phyloP scores from a whole-genome alignment of 2,113 vertebrate species.

The Oreocharis arfaki region DNA sequence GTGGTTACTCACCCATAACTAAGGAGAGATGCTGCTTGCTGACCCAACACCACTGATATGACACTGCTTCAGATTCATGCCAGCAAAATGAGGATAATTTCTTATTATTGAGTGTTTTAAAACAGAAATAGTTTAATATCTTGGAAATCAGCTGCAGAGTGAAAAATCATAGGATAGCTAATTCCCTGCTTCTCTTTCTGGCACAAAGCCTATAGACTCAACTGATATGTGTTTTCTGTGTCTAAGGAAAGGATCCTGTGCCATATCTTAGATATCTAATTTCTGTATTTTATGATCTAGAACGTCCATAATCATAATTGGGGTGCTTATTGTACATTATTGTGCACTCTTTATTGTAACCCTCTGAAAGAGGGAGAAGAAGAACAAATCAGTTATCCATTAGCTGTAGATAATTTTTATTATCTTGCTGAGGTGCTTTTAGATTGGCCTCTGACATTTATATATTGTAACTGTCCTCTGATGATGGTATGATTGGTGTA shows the following conservation, averaged over 20 bases:
- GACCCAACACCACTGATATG: not conserved
- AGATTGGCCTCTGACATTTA: not conserved
- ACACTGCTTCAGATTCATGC: constrained; percentile 10
- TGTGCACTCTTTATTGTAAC: not conserved
- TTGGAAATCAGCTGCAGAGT: not conserved
- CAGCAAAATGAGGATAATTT: not conserved
- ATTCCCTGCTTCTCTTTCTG: not conserved
- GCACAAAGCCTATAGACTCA: not conserved
- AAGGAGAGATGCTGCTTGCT: constrained; percentile 29
- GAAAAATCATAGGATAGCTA: not conserved
- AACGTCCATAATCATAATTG: not conserved
- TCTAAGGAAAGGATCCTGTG: not conserved
- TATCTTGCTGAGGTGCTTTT: not conserved
- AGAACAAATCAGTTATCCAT: not conserved
- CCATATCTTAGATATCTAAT: not conserved
- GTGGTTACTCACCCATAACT: constrained; percentile 46
- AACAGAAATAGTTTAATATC: not conserved
- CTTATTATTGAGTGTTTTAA: not conserved
- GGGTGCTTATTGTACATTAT: not conserved
- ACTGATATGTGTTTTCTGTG: not conserved
- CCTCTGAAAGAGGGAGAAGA: not conserved
- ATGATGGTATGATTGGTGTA: not conserved
- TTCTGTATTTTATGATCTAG: not conserved
- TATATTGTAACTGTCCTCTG: not conserved
- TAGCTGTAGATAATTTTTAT: not conserved